Conservation (phyloP, 2,797 vertebrate genomes). For the Decapterus maruadsi region DNA sequence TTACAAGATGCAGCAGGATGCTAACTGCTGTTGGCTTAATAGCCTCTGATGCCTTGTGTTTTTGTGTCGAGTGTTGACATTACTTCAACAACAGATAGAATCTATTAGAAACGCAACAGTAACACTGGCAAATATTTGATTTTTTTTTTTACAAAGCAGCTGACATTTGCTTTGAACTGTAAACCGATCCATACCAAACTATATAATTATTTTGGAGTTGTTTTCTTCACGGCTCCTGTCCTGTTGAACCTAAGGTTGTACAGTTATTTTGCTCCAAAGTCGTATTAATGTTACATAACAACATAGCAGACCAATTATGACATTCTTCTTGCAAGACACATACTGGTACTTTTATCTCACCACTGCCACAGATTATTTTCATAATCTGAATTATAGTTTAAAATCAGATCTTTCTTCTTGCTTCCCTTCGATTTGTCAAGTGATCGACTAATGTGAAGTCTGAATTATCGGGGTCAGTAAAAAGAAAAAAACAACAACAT, state of each 20-base stretch:
- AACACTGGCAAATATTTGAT: background rate
- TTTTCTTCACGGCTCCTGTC: constrained; percentile 2
- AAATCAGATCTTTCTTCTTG: background rate
- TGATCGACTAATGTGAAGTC: constrained; percentile 12
- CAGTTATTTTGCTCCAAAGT: background rate
- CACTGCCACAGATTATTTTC: background rate
- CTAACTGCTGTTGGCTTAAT: too few relatives aligned
- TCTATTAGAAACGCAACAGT: background rate
- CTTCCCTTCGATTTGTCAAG: background rate
- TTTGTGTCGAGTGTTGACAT: background rate
- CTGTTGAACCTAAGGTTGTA: background rate
- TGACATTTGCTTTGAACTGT: background rate
- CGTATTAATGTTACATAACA: background rate
- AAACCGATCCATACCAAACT: background rate
- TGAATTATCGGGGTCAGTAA: constrained; percentile 11
- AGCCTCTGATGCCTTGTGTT: too few relatives aligned
- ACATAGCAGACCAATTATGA: background rate
- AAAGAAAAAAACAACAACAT: too few relatives aligned
- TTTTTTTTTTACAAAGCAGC: background rate
- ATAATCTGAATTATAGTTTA: background rate
- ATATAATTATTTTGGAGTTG: background rate
- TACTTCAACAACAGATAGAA: background rate
- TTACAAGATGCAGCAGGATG: too few relatives aligned
- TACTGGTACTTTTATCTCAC: background rate
- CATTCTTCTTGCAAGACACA: background rate